Percentiles rank a stretch among this genome's conserved stretches.
These are phyloP conservation scores for Dicyrtoma fusca DNA, from an alignment of 2,888 invertebrate species.

Conservation along the genomic window DNA sequence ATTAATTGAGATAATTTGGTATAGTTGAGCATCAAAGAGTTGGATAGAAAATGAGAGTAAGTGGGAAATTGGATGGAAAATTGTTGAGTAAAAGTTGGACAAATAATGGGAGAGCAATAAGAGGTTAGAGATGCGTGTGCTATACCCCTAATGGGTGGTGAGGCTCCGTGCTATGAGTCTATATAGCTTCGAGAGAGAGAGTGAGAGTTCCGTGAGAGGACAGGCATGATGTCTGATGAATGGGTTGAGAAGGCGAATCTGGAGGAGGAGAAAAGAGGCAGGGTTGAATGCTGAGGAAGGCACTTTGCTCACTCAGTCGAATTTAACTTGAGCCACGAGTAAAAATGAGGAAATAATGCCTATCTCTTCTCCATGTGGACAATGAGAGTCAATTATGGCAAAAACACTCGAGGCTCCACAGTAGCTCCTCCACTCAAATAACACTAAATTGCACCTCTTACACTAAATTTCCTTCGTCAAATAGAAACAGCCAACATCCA, in stretches of 20 bases:
- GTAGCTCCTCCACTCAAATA: slow-evolving; percentile 14
- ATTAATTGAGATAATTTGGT: slow-evolving; percentile 12
- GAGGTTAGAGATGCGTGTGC: background rate
- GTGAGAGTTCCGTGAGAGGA: too few relatives aligned
- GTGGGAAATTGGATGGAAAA: slow-evolving; percentile 32
- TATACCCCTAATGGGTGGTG: too few relatives aligned
- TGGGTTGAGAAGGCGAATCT: slow-evolving; percentile 13
- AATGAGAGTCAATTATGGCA: slow-evolving; percentile 50
- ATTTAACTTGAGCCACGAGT: slow-evolving; percentile 33
- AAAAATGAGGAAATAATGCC: slow-evolving; percentile 34
- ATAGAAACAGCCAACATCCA: slow-evolving; percentile 21
- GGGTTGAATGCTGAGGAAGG: slow-evolving; percentile 20
- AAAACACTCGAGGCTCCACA: slow-evolving; percentile 45
- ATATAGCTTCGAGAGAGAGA: background rate
- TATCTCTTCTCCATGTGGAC: slow-evolving; percentile 34
- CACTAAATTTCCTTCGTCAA: slow-evolving; percentile 32
- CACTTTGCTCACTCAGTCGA: slow-evolving; percentile 31
- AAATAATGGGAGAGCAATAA: background rate
- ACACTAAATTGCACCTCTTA: slow-evolving; percentile 36
- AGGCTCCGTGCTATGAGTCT: background rate
- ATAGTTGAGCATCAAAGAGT: slow-evolving; percentile 9
- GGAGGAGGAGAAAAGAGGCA: slow-evolving; percentile 7
- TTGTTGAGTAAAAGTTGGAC: slow-evolving; percentile 15
- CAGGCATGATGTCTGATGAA: slow-evolving; percentile 2
- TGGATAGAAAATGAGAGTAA: slow-evolving; percentile 1